Conservation (phyloP, 2,797 vertebrate genomes). For the Zalophus californianus region DNA sequence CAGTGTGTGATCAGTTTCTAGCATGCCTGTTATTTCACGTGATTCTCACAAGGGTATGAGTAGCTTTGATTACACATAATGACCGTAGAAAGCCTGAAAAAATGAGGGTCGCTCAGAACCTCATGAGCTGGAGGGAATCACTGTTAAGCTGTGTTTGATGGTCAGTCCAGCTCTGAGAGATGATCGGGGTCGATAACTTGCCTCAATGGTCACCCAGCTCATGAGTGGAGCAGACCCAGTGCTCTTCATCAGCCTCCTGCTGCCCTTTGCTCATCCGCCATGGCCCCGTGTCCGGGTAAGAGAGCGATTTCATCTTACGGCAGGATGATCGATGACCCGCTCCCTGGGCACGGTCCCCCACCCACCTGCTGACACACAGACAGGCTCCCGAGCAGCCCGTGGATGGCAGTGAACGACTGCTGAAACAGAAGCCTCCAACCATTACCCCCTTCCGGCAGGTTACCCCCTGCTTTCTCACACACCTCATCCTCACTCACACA, state of each 20-base stretch:
- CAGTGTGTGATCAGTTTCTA: neutral
- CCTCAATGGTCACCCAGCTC: neutral
- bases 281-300: neutral
- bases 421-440: neutral
- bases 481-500: rapidly evolving
- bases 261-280: neutral
- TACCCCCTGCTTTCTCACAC: neutral
- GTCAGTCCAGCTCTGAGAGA: neutral
- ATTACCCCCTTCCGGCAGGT: neutral
- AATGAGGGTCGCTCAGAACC: neutral
- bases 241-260: neutral
- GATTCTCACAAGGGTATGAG: neutral
- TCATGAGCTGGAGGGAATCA: neutral
- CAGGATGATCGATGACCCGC: neutral
- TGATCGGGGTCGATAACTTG: no score
- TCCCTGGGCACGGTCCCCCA: neutral
- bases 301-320: rapidly evolving
- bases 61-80: neutral
- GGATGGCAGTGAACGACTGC: neutral
- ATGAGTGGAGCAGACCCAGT: neutral
- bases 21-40: neutral
- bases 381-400: neutral
- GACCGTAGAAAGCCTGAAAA: neutral
- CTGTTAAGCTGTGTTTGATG: neutral
- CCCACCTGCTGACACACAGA: neutral